Percentiles rank a stretch among this genome's conserved stretches.
Evolutionary conservation across 2,888 invertebrate species (phyloP).

Genomic region (Tetragnatha montana): DNA sequence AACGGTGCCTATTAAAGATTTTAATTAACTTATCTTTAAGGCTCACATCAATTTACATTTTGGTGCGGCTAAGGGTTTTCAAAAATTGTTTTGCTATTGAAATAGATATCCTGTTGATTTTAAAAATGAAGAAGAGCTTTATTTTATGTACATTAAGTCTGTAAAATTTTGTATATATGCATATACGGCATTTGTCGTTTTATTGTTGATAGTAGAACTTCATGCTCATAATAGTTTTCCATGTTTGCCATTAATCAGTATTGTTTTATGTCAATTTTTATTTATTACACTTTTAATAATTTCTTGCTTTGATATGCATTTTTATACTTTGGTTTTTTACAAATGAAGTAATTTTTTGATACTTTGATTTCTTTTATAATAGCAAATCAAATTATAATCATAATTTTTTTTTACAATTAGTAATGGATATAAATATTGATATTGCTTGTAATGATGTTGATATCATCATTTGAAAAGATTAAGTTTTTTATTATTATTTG

Average conservation of each 20-base stretch:
- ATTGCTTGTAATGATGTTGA: not conserved
- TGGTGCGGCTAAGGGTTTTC: not conserved
- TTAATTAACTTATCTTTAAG: not conserved
- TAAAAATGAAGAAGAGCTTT: constrained; percentile 46
- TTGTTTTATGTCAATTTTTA: constrained; percentile 45
- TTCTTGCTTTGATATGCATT: not conserved
- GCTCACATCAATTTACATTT: not conserved
- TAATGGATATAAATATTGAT: too few species aligned
- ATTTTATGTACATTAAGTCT: constrained; percentile 44
- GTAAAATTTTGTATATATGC: constrained; percentile 58
- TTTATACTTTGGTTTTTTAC: not conserved
- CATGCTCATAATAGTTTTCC: constrained; percentile 6
- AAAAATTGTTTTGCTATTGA: not conserved
- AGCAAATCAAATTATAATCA: too few species aligned
- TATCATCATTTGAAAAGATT: not conserved
- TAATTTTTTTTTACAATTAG: too few species aligned
- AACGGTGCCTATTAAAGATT: not conserved
- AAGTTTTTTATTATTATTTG: not conserved
- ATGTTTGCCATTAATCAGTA: constrained; percentile 38
- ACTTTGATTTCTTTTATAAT: not conserved
- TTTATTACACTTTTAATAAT: constrained; percentile 21
- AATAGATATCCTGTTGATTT: constrained; percentile 17
- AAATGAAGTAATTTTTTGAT: not conserved
- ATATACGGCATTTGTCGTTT: constrained; percentile 1
- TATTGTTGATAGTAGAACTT: constrained; percentile 9